These are phyloP conservation scores for Pantala flavescens DNA, from an alignment of 1,140 invertebrate species.

Conservation along the genomic window DNA sequence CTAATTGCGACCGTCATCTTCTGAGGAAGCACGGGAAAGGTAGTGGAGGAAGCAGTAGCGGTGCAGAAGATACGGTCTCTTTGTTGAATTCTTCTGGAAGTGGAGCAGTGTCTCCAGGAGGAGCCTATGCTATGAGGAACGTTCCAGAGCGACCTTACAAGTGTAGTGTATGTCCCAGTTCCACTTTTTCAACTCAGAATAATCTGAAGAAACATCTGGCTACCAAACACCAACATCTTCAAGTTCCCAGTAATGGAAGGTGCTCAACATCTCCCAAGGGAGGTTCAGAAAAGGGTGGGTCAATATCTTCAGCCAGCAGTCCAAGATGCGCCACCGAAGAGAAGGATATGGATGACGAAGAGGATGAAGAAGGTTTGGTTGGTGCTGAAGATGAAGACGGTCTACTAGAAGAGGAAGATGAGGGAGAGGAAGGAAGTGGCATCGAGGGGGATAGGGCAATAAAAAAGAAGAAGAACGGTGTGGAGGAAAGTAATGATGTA, in stretches of 20 bases:
- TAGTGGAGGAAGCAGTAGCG: conserved; percentile 11
- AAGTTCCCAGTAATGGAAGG: conserved; percentile 33
- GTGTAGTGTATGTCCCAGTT: conserved; percentile 71
- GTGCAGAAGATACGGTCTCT: conserved; percentile 19
- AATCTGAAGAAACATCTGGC: conserved; percentile 67
- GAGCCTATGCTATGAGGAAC: conserved; percentile 47
- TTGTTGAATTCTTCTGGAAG: background rate
- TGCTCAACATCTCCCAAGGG: conserved; percentile 30
- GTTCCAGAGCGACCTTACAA: conserved; percentile 74
- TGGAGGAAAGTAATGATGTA: background rate
- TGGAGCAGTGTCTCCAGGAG: conserved; percentile 12
- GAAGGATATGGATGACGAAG: conserved; percentile 24
- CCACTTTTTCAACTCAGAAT: conserved; percentile 71
- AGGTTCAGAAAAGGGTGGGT: conserved; percentile 25
- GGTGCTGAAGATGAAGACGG: background rate
- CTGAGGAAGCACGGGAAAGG: conserved; percentile 68
- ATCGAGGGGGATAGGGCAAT: background rate
- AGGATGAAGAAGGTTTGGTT: conserved; percentile 17
- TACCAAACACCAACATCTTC: conserved; percentile 48
- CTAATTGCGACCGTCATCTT: conserved; percentile 90
- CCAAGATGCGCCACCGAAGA: conserved; percentile 20
- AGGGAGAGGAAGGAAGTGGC: background rate
- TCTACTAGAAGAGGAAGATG: background rate
- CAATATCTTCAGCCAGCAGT: conserved; percentile 20
- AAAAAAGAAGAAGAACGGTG: too few species aligned